Base-by-base conservation (phyloP, 2,113 vertebrate species). In the Mustelus asterias region DNA sequence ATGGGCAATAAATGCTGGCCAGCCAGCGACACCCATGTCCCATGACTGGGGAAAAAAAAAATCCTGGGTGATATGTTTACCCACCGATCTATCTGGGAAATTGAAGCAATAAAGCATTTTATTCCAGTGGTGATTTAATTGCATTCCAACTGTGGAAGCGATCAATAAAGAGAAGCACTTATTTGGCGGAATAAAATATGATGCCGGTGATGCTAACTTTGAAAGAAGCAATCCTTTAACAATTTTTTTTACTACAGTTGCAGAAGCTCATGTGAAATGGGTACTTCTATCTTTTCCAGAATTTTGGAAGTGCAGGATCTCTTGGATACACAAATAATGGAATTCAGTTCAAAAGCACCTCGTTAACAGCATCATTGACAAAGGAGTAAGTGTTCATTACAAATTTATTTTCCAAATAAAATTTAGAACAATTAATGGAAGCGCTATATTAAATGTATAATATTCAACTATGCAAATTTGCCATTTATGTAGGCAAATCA, bases 281-380 rank as follows among this genome's bases (percentile, higher is more conserved):
- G 11, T 60, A 5, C 88, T 80, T 0, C n/a, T 72, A 48, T 89
- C 72, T 96, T 96, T 93, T 86, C 9, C 96, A 99, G 99, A 98
- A 98, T 20, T 96, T 96, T 78, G 96, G 96, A 96, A 96, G 95
- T 96, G 96, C 98, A 9, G 97, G 97, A 95, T 97, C 97, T 48
- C 97, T 98, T 96, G 98, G 97, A 65, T 98, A 98, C 96, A 98
- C 98, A 96, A 98, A 97, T 96, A 97, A 98, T 96, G 97, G 98
- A 96, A 96, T 98, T 96, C 97, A 97, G 20, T 96, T 97, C 96
- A 97, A 98, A 96, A 97, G 98, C 7, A 96, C 97, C 41, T 96
- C 97, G 48, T 69, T 96, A 60, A 96, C 97, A n/a, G 95, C 96
- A 37, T 96, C 97, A 96, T 92, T 97, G 94, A 96, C 97, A 96